phyloP scores from a whole-genome alignment of 1,140 invertebrate species.

The Brachionus koreanus region DNA sequence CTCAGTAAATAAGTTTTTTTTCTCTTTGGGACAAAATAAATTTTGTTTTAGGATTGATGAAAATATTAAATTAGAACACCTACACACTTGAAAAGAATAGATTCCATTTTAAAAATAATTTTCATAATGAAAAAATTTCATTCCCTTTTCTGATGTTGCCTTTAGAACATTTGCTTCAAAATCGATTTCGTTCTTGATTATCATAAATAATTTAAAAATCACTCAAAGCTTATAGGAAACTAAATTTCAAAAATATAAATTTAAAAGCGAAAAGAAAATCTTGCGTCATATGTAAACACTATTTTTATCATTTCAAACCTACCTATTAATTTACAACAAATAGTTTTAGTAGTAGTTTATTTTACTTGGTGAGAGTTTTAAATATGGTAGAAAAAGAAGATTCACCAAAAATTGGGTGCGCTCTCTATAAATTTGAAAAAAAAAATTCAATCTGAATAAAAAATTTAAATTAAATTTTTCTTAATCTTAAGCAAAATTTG shows the following conservation, averaged over 20 bases:
- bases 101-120: not conserved
- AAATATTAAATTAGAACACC: not conserved
- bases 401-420: not conserved
- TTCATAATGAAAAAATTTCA: not conserved
- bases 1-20: not conserved
- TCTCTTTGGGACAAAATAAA: not conserved
- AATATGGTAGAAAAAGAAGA: not conserved
- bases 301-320: not conserved
- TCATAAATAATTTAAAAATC: not conserved
- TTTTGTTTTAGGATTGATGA: not conserved
- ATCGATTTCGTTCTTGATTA: not conserved
- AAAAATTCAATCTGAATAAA: not conserved
- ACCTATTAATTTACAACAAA: not conserved
- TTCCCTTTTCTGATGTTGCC: not conserved
- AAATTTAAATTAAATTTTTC: not conserved
- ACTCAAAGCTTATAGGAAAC: not conserved
- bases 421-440: not conserved
- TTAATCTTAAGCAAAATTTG: not conserved
- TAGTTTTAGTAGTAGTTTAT: not conserved
- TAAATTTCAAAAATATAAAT: not conserved
- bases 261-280: not conserved
- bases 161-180: not conserved
- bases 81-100: not conserved
- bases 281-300: conserved; percentile 1
- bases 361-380: not conserved